These are phyloP conservation scores for Proterorhinus semilunaris DNA, from an alignment of 2,113 vertebrate genomes.

Conservation along the genomic window DNA sequence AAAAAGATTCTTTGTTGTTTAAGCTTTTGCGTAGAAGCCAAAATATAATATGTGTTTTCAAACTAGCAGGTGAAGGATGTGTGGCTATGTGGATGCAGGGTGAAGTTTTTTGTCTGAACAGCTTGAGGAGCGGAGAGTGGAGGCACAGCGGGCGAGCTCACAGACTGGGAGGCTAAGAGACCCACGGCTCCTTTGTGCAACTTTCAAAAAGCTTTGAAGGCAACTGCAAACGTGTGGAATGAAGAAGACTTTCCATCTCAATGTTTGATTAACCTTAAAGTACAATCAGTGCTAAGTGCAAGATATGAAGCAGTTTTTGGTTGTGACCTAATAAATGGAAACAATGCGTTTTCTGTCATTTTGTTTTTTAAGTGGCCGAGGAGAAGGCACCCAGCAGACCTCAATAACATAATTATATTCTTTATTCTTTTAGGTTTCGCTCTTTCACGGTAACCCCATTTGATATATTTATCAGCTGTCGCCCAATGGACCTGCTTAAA, in stretches of 20 bases:
- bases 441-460: conserved; percentile 65
- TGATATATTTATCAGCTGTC: conserved; percentile 75
- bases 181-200: background rate
- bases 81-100: conserved; percentile 3
- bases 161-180: conserved; percentile 2
- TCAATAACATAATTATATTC: conserved; percentile 59
- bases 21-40: conserved; percentile 6
- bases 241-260: background rate
- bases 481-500: conserved; percentile 74
- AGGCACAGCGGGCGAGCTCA: conserved; percentile 9
- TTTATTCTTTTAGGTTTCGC: conserved; percentile 60
- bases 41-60: conserved; percentile 10
- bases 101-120: conserved; percentile 7
- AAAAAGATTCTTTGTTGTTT: background rate
- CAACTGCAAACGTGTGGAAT: background rate
- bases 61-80: background rate
- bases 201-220: conserved; percentile 8
- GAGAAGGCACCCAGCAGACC: conserved; percentile 50
- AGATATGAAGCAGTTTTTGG: background rate
- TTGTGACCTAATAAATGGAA: background rate
- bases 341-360: conserved; percentile 23
- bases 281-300: background rate
- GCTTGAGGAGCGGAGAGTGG: conserved; percentile 2
- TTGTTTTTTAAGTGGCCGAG: conserved; percentile 42
- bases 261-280: background rate